Evolutionary conservation across 2,888 invertebrate species (phyloP), one percentile per base, ranked within the genome.

Genomic region (Stenotaenia linearis): DNA sequence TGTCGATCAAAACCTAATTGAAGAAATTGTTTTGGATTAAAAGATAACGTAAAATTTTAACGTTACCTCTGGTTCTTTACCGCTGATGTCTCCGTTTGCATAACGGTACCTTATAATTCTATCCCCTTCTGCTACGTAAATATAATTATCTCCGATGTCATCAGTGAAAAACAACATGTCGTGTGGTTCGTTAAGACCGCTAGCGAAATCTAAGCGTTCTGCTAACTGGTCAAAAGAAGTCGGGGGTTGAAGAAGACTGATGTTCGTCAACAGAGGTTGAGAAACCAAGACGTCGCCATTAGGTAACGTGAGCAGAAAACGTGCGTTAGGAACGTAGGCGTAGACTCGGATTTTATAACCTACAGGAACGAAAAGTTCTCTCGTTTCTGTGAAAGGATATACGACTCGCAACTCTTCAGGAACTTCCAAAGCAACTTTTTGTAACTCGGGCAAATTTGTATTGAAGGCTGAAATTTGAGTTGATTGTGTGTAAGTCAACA

Each of bases 211-310:
- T 6, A 21, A 25, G 23, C 25, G 6, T 9, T 23, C 12, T 21
- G 50, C 50, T 23, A 15, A 1, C 12, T 50, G 15, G 21, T 9
- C 32, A 2, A 12, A 7, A n/a, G 50, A n/a, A 21, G 4, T 77
- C 7, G 30, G 23, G 10, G 18, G 23, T 12, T 32, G 78, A 7
- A 78, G 15, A 7, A 78, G 78, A 50, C 23, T 50, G 45, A 78
- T 50, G 25, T 21, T n/a, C 0, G 45, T 21, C 12, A 45, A 15
- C 18, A 21, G 9, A 9, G 45, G 78, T 25, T 50, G 78, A n/a
- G 78, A 78, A 9, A 78, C 78, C 10, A 78, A 28, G 45, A 78
- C 45, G 12, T 78, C 78, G 6, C 78, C 78, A 18, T 32, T 32
- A 10, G 78, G 78, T 15, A 78, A 32, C 0, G 78, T 6, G 6